These are phyloP conservation scores for Contarinia nasturtii DNA, from an alignment of 1,140 invertebrate genomes.

Conservation along the genomic window DNA sequence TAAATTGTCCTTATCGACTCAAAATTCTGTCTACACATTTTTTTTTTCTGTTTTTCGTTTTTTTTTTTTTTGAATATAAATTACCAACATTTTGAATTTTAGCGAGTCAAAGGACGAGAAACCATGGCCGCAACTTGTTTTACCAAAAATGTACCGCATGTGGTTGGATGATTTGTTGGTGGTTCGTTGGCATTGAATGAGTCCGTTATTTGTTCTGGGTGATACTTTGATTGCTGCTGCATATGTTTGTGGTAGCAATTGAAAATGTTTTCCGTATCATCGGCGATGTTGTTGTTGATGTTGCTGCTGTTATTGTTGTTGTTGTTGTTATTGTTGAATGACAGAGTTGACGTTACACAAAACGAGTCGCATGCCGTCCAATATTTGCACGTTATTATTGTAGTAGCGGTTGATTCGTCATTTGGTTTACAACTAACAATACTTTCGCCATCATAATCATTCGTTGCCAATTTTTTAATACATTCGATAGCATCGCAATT, in stretches of 20 bases:
- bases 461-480: neutral
- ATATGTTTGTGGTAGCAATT: neutral
- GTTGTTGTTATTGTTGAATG: too few species aligned
- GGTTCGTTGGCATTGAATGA: constrained; percentile 4
- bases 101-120: constrained; percentile 9
- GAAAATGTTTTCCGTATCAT: neutral
- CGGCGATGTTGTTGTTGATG: neutral
- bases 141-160: constrained; percentile 6
- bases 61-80: too few species aligned
- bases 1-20: too few species aligned
- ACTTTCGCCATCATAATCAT: neutral
- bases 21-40: too few species aligned
- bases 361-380: constrained; percentile 4
- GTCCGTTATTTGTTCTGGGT: constrained; percentile 2
- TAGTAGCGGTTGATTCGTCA: constrained; percentile 1
- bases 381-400: constrained; percentile 10
- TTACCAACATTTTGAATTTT: too few species aligned
- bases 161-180: constrained; percentile 3
- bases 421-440: neutral
- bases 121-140: constrained; percentile 8
- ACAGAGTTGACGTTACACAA: neutral
- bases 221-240: neutral
- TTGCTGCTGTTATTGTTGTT: constrained; percentile 1
- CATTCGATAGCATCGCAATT: neutral
- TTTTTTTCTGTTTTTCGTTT: too few species aligned